Evolutionary conservation across 2,888 invertebrate genomes (phyloP), one percentile per base, ranked within the genome.

Genomic region (Drosophila yooni): DNA sequence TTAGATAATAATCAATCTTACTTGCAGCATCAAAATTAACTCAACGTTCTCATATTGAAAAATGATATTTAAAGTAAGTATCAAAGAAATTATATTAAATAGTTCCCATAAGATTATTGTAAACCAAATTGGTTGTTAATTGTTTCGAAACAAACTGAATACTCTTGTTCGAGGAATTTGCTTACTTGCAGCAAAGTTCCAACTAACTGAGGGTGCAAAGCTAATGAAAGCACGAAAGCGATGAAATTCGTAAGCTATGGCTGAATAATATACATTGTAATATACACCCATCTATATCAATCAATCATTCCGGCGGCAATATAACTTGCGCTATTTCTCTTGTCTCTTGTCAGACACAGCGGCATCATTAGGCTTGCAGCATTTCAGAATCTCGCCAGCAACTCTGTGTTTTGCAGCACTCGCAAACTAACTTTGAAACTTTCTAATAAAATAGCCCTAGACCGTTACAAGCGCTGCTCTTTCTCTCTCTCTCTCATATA

Each of bases 361-460:
- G 73, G 71, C 82, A 85, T 83, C 83, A 83, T 83, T 83, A 83
- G 85, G 78, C 83, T 85, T 71, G 79, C 83, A 86, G 83, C 87
- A 79, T 82, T 83, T 81, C 83, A 67, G 65, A 54, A 59, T 74
- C 69, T 62, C 68, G 58, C 62, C 79, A 72, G 67, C 81, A 87
- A 79, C 81, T 74, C 83, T 78, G 75, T 80, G 75, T 78, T 78
- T 78, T 71, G 70, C 71, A 82, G 60, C 74, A 82, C 70, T 82
- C 81, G 65, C 70, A 85, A 88, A 88, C 81, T 81, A 81, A 85
- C 83, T 85, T 85, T 79, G 65, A 85, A 85, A 85, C 79, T 85
- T 85, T 85, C 83, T 83, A 83, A 83, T 85, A 85, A 85, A 85
- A 88, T 88, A 88, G 84, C 88, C 86, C 70, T 76, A 70, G 72